Conservation (phyloP, 2,797 vertebrate genomes). For the Poeciliopsis infans region DNA sequence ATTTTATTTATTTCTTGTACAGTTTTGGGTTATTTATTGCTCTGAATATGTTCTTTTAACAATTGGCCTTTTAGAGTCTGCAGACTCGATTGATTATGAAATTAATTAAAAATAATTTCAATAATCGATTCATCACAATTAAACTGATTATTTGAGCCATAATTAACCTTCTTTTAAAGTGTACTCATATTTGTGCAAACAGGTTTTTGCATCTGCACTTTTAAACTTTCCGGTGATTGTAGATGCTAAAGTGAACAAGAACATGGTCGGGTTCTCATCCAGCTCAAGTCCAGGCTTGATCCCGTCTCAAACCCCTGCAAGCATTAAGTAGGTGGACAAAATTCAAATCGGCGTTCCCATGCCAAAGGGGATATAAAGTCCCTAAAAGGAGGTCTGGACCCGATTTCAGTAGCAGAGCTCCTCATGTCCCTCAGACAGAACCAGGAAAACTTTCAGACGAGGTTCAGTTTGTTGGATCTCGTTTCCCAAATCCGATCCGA, state of each 20-base stretch:
- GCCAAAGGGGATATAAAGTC: background rate
- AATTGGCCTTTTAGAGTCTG: no score
- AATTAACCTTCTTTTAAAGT: no score
- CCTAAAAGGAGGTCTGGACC: background rate
- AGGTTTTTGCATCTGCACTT: background rate
- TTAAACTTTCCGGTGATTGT: background rate
- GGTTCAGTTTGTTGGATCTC: background rate
- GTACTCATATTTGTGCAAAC: no score
- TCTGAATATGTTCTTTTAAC: no score
- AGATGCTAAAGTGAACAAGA: background rate
- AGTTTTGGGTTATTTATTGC: no score
- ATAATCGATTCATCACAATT: no score
- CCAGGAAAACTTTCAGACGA: background rate
- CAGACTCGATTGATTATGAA: no score
- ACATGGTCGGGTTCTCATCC: background rate
- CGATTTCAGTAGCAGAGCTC: background rate
- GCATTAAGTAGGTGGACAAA: background rate
- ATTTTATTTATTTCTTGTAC: no score
- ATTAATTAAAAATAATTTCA: no score
- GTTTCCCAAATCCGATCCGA: background rate
- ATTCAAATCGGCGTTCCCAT: background rate
- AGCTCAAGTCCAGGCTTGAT: background rate
- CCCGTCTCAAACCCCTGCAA: background rate
- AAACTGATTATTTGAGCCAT: no score
- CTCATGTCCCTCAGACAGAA: background rate